Base-by-base conservation (phyloP, 1,140 invertebrate genomes). In the Drosophila watanabei region DNA sequence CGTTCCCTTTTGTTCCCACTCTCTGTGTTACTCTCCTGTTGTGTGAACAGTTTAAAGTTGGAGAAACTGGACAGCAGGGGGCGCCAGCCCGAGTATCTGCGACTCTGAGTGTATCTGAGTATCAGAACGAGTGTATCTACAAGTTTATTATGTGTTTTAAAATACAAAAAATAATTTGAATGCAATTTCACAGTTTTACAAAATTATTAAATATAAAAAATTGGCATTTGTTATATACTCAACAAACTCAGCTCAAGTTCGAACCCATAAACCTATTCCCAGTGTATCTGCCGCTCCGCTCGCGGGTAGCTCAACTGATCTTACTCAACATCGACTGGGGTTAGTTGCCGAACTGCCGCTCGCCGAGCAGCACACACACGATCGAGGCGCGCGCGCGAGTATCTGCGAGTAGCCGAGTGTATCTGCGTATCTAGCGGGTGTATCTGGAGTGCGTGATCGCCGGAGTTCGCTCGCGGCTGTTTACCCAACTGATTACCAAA, bases 401-500 rank as follows among this genome's bases (percentile, higher is more conserved):
- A 58, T 66, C 71, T 24, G 18, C 39, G 41, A 37, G 28, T 24
- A 18, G 6, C 28, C n/a, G 52, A 30, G 16, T 18, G 35, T 35
- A 39, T 64, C 18, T 33, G 41, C 54, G 66, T 79, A 58, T 61
- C 48, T 41, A 71, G 70, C 46, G 69, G 54, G 43, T 73, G 43
- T 84, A 76, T 61, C 57, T 59, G 54, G 57, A 37, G 63, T 66
- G 73, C 77, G 77, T 61, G 65, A 70, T 75, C 72, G 30, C 35
- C 41, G 28, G 66, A 70, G 76, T 51, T 75, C 37, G 75, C 57
- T 68, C 32, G 65, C 54, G 64, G 71, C 69, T 89, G 52, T 85
- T 89, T 89, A 72, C 68, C 79, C 71, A 75, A 86, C 86, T 90
- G 86, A 90, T 90, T 90, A 77, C 64, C 75, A 49, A 72, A 90